Evolutionary conservation across 2,113 vertebrate species (phyloP), one percentile per base, ranked within the genome.

Genomic region (Nothocercus julius): DNA sequence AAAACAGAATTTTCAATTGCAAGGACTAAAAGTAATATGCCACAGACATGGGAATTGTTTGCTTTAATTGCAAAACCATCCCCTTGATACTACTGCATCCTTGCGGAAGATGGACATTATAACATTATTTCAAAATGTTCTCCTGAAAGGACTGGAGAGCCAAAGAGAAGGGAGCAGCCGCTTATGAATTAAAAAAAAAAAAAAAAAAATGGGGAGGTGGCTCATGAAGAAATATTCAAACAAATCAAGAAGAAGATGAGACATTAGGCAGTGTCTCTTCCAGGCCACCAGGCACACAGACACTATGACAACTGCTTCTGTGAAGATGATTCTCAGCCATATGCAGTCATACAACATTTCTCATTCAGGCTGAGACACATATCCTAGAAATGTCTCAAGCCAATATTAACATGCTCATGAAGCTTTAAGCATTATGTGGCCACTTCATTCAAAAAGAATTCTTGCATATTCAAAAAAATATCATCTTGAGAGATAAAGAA

Each of bases 351-450:
- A 36, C 4, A 15, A 5, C 30, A 47, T 36, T 92, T 67, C 45
- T 64, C 38, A 80, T 83, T 74, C 73, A 94, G n/a, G 30, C 20
- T 47, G 9, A 84, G 19, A 92, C 88, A 82, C 8, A n/a, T 2
- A 93, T 86, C 40, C 64, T 84, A 73, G 68, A 86, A 92, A 84
- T 49, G 21, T 61, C 56, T 93, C 83, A 93, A 87, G 36, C 13
- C 64, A 77, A 5, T 62, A 85, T 14, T 62, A 74, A 87, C 83
- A 83, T 3, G 1, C 25, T 63, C 45, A 59, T 70, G 34, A 61
- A 70, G 51, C 18, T 81, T 78, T 70, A 81, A 42, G 77, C 87
- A 64, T 88, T 78, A 67, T 28, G 81, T 51, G 36, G 56, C 59
- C 25, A 51, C 83, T 88, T 74, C 42, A 84, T 63, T 83, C 68